Evolutionary conservation across 2,797 vertebrate genomes (phyloP).

Genomic region (Myotis pilosus): DNA sequence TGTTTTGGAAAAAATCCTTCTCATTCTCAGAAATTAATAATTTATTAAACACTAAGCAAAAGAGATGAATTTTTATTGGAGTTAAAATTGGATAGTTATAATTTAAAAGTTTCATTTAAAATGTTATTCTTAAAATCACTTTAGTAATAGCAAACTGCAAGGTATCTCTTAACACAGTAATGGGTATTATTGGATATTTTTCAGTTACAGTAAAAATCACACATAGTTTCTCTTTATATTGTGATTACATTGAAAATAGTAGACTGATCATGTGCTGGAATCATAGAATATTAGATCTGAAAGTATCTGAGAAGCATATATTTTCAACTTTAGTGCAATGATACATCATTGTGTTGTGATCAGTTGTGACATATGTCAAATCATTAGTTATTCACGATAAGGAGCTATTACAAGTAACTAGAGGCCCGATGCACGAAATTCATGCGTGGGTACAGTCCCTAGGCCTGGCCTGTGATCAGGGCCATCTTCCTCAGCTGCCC

Average conservation of each 20-base stretch:
- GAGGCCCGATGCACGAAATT: no score
- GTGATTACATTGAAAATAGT: not conserved
- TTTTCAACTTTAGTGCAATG: not conserved
- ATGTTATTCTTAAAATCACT: conserved; percentile 19
- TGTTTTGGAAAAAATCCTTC: not conserved
- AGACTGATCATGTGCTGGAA: not conserved
- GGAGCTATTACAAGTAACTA: not conserved
- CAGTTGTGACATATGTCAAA: conserved; percentile 3
- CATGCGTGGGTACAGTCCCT: no score
- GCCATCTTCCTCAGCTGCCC: no score
- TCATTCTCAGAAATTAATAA: conserved; percentile 47
- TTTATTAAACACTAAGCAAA: conserved; percentile 40
- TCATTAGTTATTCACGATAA: not conserved
- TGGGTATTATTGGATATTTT: not conserved
- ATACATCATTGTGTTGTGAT: not conserved
- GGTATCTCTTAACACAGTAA: not conserved
- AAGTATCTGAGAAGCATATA: conserved; percentile 3
- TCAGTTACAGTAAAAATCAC: not conserved
- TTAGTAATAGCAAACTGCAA: conserved; percentile 9
- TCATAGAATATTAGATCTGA: conserved; percentile 1
- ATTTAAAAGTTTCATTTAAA: conserved; percentile 21
- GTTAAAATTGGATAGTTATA: conserved; percentile 20
- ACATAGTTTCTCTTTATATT: conserved; percentile 38
- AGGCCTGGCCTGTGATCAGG: no score
- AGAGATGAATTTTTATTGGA: conserved; percentile 19